Evolutionary conservation across 2,888 invertebrate genomes (phyloP), one percentile per base, ranked within the genome.

Genomic region (Eupithecia vulgata): DNA sequence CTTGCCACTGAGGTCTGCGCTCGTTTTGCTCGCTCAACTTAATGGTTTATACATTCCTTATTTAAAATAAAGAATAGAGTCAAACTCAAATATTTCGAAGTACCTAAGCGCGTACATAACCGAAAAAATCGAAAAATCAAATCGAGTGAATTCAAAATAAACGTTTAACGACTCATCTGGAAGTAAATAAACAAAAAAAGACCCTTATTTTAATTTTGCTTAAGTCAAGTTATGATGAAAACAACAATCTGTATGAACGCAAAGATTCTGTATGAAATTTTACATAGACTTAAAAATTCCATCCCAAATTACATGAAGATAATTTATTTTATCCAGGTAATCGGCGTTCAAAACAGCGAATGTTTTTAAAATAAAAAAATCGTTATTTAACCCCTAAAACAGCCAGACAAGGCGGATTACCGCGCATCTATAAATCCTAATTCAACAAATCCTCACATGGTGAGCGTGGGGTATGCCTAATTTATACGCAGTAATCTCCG

Each of bases 401-500:
- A 12, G 25, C 4, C 57, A 59, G 57, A 59, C 57, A 57, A 2
- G 45, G 65, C 64, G 70, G 72, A 68, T 70, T 70, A 73, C 34
- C 48, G 42, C 13, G 21, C 59, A 65, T 45, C 73, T 52, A 71
- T 78, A 83, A 82, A 78, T 81, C 78, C 78, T 79, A 79, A 81
- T 82, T 79, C 74, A 65, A 81, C 83, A 85, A 83, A 84, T 79
- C 81, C 80, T 86, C 85, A 87, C 86, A 86, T 85, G 83, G 73
- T 80, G 79, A 13, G 59, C 61, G 82, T 80, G 82, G 81, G 79
- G 71, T 77, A 76, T 68, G 76, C 66, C 72, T 86, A 85, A 88
- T 85, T 88, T 86, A 86, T 85, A 83, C 84, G 83, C 79, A 78
- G 70, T 90, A 91, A 91, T 89, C 90, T 87, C 87, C 82, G 62